Evolutionary conservation across 2,113 vertebrate genomes (phyloP).

Genomic region (Chloropsis cyanopogon): DNA sequence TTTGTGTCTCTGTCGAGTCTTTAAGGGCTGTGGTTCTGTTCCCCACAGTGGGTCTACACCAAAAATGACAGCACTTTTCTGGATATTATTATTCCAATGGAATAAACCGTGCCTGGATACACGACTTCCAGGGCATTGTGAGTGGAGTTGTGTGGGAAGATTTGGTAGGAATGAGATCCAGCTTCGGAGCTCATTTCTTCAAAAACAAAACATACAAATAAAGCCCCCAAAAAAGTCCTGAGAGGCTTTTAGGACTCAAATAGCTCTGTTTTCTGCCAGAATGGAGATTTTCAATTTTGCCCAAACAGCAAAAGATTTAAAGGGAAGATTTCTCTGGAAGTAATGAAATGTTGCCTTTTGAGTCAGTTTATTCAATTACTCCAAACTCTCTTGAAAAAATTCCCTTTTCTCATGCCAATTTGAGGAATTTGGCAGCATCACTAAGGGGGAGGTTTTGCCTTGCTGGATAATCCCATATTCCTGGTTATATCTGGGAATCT

Average conservation of each 20-base stretch:
- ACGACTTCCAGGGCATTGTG: accelerated
- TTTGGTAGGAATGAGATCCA: not conserved
- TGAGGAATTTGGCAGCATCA: accelerated
- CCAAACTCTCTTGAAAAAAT: not conserved
- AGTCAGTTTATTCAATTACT: not conserved
- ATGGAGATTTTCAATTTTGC: not conserved
- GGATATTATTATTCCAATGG: not conserved
- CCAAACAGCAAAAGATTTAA: not conserved
- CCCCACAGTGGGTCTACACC: not conserved
- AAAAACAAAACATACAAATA: not conserved
- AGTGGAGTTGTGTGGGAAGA: not conserved
- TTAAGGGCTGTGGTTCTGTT: not conserved
- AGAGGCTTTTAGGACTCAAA: not conserved
- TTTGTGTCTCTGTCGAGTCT: not conserved
- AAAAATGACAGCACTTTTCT: not conserved
- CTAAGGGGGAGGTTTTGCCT: not conserved
- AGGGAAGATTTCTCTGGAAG: not conserved
- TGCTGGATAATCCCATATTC: not conserved
- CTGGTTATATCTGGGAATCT: not conserved
- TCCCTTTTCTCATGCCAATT: not conserved
- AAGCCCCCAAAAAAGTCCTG: accelerated
- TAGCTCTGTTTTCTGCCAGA: not conserved
- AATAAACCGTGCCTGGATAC: not conserved
- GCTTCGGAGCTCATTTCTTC: not conserved
- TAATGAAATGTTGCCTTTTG: not conserved